Conservation (phyloP, 2,113 vertebrate species). For the Sinocyclocheilus maitianheensis region DNA sequence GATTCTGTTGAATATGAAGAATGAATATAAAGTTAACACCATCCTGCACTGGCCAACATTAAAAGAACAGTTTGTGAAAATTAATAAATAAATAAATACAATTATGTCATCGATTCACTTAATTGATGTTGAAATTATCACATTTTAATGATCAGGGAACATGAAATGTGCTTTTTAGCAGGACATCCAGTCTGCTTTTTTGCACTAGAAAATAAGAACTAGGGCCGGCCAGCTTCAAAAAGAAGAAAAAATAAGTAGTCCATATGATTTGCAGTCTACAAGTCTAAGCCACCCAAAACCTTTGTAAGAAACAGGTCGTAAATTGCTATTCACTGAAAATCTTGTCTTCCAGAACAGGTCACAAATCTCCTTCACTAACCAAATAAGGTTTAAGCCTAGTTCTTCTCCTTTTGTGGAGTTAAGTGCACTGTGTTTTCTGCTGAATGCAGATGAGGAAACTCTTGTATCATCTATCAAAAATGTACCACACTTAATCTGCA, state of each 20-base stretch:
- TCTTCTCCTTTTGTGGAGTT: background rate
- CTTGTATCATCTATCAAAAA: background rate
- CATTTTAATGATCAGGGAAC: background rate
- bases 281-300: background rate
- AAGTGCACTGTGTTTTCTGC: background rate
- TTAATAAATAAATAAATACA: background rate
- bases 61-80: background rate
- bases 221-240: background rate
- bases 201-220: background rate
- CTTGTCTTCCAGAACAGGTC: background rate
- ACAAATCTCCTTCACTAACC: background rate
- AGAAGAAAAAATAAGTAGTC: background rate
- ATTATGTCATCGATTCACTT: background rate
- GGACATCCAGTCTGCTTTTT: background rate
- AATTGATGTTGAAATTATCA: background rate
- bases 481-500: background rate
- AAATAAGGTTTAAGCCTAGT: background rate
- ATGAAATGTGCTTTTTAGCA: background rate
- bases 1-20: conserved; percentile 11
- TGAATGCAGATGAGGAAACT: background rate
- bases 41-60: background rate
- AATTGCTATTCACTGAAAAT: background rate
- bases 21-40: background rate
- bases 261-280: too few species aligned
- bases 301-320: background rate